Percentiles rank a stretch among this genome's conserved stretches.
These are phyloP conservation scores for Pharmacophagus antenor DNA, from an alignment of 2,888 invertebrate genomes.

Conservation along the genomic window DNA sequence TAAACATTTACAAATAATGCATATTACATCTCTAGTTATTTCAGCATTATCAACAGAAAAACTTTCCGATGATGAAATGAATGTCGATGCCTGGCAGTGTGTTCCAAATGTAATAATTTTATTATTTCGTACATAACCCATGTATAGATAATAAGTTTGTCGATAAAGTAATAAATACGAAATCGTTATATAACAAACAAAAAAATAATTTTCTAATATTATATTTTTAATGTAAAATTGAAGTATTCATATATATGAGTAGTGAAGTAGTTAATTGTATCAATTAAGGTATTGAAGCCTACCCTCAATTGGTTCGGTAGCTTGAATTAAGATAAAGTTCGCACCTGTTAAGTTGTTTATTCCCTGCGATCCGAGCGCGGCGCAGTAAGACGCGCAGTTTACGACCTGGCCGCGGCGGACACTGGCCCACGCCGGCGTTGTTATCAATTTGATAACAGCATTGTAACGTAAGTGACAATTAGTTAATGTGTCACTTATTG, in stretches of 20 bases:
- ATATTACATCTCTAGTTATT: too few species aligned
- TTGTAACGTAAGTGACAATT: conserved; percentile 25
- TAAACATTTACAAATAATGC: too few species aligned
- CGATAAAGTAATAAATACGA: too few species aligned
- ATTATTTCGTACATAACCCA: too few species aligned
- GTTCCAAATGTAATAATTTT: too few species aligned
- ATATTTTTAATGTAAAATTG: not conserved
- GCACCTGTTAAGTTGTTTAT: conserved; percentile 71
- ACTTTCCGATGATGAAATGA: too few species aligned
- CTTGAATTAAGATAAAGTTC: conserved; percentile 79
- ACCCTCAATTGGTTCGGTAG: conserved; percentile 65
- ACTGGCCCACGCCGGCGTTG: conserved; percentile 20
- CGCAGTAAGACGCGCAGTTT: conserved; percentile 64
- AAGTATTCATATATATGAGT: conserved; percentile 25
- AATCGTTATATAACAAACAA: too few species aligned
- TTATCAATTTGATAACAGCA: conserved; percentile 28
- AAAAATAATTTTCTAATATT: not conserved
- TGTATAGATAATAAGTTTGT: too few species aligned
- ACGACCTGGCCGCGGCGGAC: conserved; percentile 50
- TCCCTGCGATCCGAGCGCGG: conserved; percentile 66
- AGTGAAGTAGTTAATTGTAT: conserved; percentile 40
- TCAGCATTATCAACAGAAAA: too few species aligned
- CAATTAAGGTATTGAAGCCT: conserved; percentile 43
- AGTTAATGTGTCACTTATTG: conserved; percentile 12
- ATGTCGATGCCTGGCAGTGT: too few species aligned